A percentile compares a stretch with the other conserved stretches of the same genome.
phyloP scores from a whole-genome alignment of 2,888 invertebrate genomes.

The Cephus spinipes region DNA sequence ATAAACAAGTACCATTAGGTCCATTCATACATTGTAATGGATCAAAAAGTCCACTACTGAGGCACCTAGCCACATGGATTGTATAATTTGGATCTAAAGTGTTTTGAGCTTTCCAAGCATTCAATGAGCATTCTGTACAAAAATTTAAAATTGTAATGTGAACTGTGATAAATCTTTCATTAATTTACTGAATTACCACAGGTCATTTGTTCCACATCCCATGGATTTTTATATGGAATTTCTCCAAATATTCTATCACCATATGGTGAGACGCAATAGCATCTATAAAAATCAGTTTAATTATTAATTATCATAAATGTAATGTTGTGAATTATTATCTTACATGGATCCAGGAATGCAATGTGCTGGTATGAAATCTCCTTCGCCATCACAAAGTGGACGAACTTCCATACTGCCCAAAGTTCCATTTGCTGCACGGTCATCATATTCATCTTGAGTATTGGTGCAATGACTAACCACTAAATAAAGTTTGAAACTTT shows the following conservation, averaged over 20 bases:
- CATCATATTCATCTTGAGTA: constrained; percentile 67
- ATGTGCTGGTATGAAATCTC: constrained; percentile 70
- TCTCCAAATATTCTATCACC: constrained; percentile 79
- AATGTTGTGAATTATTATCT: constrained; percentile 43
- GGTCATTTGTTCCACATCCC: constrained; percentile 67
- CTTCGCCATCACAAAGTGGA: constrained; percentile 75
- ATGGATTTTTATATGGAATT: constrained; percentile 65
- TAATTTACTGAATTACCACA: constrained; percentile 68
- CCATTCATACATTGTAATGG: constrained; percentile 74
- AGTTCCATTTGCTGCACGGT: constrained; percentile 65
- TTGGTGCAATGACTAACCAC: constrained; percentile 56
- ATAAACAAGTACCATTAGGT: constrained; percentile 68
- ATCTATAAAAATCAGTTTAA: constrained; percentile 66
- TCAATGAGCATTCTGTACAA: constrained; percentile 72
- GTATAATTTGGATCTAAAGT: constrained; percentile 62
- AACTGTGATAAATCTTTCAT: not conserved
- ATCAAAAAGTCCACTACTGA: constrained; percentile 76
- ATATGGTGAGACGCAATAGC: constrained; percentile 74
- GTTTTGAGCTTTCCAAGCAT: constrained; percentile 67
- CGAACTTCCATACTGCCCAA: constrained; percentile 71
- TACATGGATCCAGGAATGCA: constrained; percentile 79
- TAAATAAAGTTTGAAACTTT: constrained; percentile 20
- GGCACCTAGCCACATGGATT: constrained; percentile 71
- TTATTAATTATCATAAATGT: not conserved
- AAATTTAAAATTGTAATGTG: constrained; percentile 10